A percentile compares a stretch with the other conserved stretches of the same genome.
Conservation (phyloP, 2,113 vertebrate species). For the Odobenus rosmarus region DNA sequence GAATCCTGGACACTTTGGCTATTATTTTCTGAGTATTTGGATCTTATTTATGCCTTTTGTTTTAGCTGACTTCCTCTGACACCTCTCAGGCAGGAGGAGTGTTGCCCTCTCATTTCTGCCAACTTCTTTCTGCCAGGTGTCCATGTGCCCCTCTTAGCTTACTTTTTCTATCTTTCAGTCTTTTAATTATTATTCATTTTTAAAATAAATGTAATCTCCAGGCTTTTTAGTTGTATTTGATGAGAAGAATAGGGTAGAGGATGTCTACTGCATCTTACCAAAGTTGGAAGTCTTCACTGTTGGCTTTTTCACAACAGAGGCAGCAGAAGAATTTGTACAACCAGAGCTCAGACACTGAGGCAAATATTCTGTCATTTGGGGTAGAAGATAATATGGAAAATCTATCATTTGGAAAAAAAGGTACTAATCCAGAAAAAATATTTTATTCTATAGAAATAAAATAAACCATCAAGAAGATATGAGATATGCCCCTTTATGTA, state of each 20-base stretch:
- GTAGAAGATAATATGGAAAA: not conserved
- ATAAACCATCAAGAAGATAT: not conserved
- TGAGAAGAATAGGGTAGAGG: not conserved
- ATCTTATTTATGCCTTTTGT: not conserved
- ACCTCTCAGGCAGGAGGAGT: not conserved
- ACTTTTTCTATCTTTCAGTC: not conserved
- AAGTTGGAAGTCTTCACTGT: not conserved
- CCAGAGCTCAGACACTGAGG: not conserved
- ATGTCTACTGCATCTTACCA: not conserved
- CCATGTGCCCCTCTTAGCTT: not conserved
- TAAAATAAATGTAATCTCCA: not conserved
- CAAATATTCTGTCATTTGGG: not conserved
- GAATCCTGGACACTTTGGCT: not conserved
- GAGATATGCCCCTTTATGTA: not conserved
- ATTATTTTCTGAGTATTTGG: not conserved
- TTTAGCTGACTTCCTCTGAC: not conserved
- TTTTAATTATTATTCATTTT: not conserved
- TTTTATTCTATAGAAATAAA: not conserved
- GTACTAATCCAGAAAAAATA: not conserved
- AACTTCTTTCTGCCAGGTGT: not conserved
- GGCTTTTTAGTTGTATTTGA: not conserved
- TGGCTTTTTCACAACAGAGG: not conserved
- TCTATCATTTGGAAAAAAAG: not conserved
- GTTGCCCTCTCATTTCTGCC: not conserved
- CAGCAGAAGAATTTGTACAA: not conserved